Evolutionary conservation across 2,797 vertebrate genomes (phyloP), one percentile per base, ranked within the genome.

Genomic region (Chaetodon trifasciatus): DNA sequence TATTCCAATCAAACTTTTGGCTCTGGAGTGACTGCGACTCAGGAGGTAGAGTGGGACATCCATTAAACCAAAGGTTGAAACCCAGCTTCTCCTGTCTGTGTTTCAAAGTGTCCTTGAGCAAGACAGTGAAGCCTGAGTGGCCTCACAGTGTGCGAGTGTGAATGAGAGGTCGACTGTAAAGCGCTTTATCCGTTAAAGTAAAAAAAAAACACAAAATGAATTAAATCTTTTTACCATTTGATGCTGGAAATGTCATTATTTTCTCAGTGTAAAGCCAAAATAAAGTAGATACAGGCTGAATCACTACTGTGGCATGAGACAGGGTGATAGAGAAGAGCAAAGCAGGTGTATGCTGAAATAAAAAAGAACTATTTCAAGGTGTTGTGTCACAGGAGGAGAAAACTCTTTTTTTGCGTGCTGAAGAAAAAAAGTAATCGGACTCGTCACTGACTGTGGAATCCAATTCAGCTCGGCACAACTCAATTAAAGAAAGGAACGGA

Each of bases 391-490:
- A 40, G 44, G 6, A 61, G 79, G 11, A 65, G 39, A 58, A 67
- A 68, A n/a, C 15, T 9, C 28, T 32, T 67, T 15, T 32, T 64
- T 46, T 68, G 13, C 5, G 32, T 76, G n/a, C 21, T 53, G 21
- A 64, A 16, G 46, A 62, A 61, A 56, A 49, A 60, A 78, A 44
- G 21, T 8, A 19, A 81, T 73, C 10, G 39, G n/a, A 80, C 3
- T 65, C 63, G 56, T 58, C 57, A 76, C 17, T 16, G 55, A 62
- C 21, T 56, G 76, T 61, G 68, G 42, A 80, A 88, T 88, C 49
- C 44, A 84, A 75, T 89, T 86, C 65, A 79, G 70, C 78, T 77
- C 16, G 3, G 71, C 73, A 74, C 53, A 90, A 86, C 75, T 89
- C 76, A 78, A 82, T 89, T 73, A 83, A 84, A 76, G 44, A 70